A percentile compares a stretch with the other conserved stretches of the same genome.
phyloP scores from a whole-genome alignment of 2,888 invertebrate species.

The Hyalella azteca region DNA sequence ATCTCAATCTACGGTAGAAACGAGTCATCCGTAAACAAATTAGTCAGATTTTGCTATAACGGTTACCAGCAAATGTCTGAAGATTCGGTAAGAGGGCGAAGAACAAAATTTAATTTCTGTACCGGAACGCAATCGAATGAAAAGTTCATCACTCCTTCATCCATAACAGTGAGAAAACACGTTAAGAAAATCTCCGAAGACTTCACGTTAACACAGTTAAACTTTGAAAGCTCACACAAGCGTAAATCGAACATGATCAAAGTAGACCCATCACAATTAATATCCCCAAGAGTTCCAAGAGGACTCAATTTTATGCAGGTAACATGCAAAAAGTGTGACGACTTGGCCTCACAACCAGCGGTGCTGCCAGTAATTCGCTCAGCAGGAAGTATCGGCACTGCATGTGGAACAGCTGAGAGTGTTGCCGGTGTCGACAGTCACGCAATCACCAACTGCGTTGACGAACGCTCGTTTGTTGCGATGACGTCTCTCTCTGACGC shows the following conservation, averaged over 20 bases:
- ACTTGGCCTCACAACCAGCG: background rate
- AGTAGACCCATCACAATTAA: background rate
- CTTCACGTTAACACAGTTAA: constrained; percentile 50
- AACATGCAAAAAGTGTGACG: constrained; percentile 12
- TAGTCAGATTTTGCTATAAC: no score
- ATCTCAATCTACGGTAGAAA: no score
- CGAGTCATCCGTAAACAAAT: no score
- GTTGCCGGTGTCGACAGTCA: no score
- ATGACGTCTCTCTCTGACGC: background rate
- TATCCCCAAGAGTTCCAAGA: constrained; percentile 6
- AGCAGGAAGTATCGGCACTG: no score
- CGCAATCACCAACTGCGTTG: no score
- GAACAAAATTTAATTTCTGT: no score
- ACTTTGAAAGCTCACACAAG: constrained; percentile 44
- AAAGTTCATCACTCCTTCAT: constrained; percentile 47
- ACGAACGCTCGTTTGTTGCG: no score
- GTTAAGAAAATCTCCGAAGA: constrained; percentile 58
- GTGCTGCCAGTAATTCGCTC: background rate
- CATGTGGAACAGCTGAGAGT: no score
- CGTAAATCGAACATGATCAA: constrained; percentile 13
- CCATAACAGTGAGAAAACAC: constrained; percentile 50
- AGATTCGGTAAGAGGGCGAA: no score
- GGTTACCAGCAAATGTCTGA: no score
- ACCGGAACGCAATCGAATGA: no score
- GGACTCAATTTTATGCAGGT: background rate